A percentile compares a stretch with the other conserved stretches of the same genome.
These are phyloP conservation scores for Pelochelys cantorii DNA, from an alignment of 2,797 vertebrate genomes.

Conservation along the genomic window DNA sequence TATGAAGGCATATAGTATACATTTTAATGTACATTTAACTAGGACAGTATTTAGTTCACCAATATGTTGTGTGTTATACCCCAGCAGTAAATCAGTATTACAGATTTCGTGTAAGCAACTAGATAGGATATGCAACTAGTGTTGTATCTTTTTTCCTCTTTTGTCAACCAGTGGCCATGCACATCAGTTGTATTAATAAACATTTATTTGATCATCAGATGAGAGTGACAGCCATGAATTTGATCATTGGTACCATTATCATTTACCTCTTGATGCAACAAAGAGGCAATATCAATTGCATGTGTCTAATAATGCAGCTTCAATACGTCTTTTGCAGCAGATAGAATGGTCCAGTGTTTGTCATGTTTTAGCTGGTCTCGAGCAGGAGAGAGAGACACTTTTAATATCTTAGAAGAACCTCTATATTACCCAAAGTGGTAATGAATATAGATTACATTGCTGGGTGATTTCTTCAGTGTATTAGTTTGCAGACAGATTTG, in stretches of 20 bases:
- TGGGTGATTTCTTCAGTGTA: neutral
- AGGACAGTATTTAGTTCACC: neutral
- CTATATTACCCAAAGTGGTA: neutral
- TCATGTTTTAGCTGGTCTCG: neutral
- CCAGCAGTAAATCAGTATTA: neutral
- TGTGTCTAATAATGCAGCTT: neutral
- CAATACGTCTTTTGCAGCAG: neutral
- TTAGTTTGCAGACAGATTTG: slow-evolving; percentile 1
- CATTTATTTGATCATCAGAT: neutral
- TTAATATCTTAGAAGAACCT: neutral
- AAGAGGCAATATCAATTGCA: neutral
- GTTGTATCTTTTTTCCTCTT: neutral
- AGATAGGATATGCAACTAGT: neutral
- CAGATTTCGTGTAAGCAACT: neutral
- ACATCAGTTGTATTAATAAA: neutral
- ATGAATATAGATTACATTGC: neutral
- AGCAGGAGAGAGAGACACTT: neutral
- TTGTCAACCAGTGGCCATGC: neutral
- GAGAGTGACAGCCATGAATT: neutral
- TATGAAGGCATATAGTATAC: neutral
- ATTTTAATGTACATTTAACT: neutral
- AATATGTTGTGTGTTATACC: neutral
- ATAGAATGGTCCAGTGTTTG: neutral
- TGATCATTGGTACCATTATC: neutral
- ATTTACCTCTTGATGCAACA: neutral